phyloP scores from a whole-genome alignment of 1,140 invertebrate genomes.

The Heliothis subflexa region DNA sequence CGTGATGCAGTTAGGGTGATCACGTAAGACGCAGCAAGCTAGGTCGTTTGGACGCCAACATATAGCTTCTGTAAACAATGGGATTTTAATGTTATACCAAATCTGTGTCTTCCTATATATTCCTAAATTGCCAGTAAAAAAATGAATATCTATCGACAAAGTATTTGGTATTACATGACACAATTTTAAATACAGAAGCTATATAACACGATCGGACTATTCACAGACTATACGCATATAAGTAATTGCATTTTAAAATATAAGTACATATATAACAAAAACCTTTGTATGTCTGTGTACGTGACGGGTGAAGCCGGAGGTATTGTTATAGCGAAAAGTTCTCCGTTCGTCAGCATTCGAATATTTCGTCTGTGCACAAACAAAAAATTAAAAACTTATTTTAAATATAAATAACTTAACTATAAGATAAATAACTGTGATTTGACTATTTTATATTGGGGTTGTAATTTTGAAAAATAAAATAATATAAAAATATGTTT shows the following conservation, averaged over 20 bases:
- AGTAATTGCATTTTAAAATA: not conserved
- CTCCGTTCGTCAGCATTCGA: conserved; percentile 74
- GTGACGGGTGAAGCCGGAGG: conserved; percentile 67
- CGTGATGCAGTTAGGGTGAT: not conserved
- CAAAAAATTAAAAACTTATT: conserved; percentile 54
- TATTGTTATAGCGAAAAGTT: conserved; percentile 64
- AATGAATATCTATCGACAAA: too few relatives aligned
- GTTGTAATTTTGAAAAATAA: not conserved
- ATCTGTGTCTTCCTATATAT: too few relatives aligned
- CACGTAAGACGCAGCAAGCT: not conserved
- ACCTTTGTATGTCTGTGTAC: conserved; percentile 70
- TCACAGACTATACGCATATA: conserved; percentile 39
- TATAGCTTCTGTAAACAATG: conserved; percentile 2
- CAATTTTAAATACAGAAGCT: not conserved
- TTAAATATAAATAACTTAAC: conserved; percentile 42
- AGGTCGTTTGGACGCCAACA: not conserved
- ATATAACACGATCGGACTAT: conserved; percentile 14
- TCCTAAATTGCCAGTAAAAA: too few relatives aligned
- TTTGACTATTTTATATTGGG: not conserved
- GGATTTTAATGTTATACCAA: not conserved
- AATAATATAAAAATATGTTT: not conserved
- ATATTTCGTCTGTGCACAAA: conserved; percentile 79
- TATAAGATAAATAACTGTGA: not conserved
- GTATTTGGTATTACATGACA: too few relatives aligned
- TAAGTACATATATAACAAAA: conserved; percentile 54